Evolutionary conservation across 2,113 vertebrate genomes (phyloP), one percentile per base, ranked within the genome.

Genomic region (Tupaia chinensis): DNA sequence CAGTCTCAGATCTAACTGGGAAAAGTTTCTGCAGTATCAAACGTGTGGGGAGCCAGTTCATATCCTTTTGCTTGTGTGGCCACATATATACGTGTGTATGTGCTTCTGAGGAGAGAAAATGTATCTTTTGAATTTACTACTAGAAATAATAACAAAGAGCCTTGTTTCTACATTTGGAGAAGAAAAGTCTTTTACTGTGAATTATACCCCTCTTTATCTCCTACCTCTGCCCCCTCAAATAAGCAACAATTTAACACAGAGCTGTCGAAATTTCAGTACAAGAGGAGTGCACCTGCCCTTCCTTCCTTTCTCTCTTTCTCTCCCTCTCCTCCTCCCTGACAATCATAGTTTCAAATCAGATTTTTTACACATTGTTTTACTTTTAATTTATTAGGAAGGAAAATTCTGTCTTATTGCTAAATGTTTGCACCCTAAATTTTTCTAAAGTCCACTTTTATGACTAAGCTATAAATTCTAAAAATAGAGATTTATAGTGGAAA

Each of bases 401-500:
- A 95, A 96, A 61, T 85, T 95, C 78, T 95, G 34, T 96, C 66
- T 90, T 89, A 63, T 93, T 82, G 83, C n/a, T 95, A 87, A 58
- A 88, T 77, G 20, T 96, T 90, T 96, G 60, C 34, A 96, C 72
- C 34, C 44, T 69, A 84, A 27, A 9, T 84, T 97, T 96, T 88
- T 65, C 85, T 97, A 14, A 97, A 93, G 81, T 54, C 58, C 56
- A 77, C 65, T 69, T 96, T 97, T 96, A 95, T 97, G 13, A 25
- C 74, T 79, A 90, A 92, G 16, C 60, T 93, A 87, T 96, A 98
- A 93, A 94, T 97, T 54, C 70, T 91, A 91, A 81, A 97, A 86
- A 65, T 94, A 94, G 25, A 79, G 78, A 88, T 97, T 97, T 96
- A 84, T 34, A 93, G 86, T 82, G 73, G 68, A 97, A 97, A 93